A percentile compares a stretch with the other conserved stretches of the same genome.
Evolutionary conservation across 1,140 invertebrate genomes (phyloP).

Genomic region (Cydia splendana): DNA sequence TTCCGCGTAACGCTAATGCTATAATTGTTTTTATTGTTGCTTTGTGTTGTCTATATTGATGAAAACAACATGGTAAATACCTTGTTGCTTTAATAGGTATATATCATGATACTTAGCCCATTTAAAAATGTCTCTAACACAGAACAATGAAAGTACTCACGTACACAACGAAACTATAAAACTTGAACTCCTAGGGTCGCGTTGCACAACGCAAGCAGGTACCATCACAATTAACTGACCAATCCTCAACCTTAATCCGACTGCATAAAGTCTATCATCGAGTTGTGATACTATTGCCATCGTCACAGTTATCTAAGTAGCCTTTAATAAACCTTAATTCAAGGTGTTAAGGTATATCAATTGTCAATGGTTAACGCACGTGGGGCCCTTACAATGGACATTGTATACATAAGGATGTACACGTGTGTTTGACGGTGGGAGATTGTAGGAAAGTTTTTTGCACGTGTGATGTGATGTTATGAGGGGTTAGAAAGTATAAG

Average conservation of each 20-base stretch:
- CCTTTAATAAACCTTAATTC: background rate
- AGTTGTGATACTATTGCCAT: no score
- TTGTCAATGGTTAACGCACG: background rate
- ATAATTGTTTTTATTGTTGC: no score
- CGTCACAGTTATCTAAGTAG: no score
- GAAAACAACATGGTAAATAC: background rate
- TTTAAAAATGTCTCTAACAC: background rate
- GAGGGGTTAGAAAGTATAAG: background rate
- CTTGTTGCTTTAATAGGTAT: background rate
- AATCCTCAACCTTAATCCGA: background rate
- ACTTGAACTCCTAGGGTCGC: slow-evolving; percentile 19
- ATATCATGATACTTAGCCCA: background rate
- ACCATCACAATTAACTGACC: background rate
- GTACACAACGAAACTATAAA: slow-evolving; percentile 8
- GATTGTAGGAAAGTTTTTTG: slow-evolving; percentile 4
- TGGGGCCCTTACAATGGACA: slow-evolving; percentile 6
- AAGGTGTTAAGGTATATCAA: background rate
- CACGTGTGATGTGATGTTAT: background rate
- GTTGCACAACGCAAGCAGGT: slow-evolving; percentile 5
- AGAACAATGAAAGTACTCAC: slow-evolving; percentile 14
- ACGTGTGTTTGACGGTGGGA: background rate
- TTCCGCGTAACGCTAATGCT: no score
- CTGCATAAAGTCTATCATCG: no score
- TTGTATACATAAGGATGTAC: background rate
- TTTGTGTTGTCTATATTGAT: background rate